Evolutionary conservation across 2,888 invertebrate genomes (phyloP), one percentile per base, ranked within the genome.

Genomic region (Arrhopalites spinosus): DNA sequence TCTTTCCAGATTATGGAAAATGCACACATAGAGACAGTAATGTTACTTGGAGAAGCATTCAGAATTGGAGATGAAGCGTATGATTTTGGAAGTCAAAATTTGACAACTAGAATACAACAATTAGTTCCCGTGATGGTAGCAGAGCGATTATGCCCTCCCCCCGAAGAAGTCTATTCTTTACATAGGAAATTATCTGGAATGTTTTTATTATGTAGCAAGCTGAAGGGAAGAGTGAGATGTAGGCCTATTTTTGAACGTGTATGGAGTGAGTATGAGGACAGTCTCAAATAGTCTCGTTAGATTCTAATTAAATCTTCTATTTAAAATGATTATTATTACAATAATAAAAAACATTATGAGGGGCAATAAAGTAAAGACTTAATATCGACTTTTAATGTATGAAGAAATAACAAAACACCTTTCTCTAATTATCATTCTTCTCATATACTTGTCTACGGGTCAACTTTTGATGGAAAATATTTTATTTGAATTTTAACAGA

Each of bases 11-110:
- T 89, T 1, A 99, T 99, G 98, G 93, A 96, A 85, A 91, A 95
- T 75, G 96, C 98, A 0, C 99, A 99, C 86, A 91, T 96, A 0
- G 95, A 98, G 84, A 94, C 98, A 0, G 96, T 98, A 0, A 94
- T 97, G 94, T 95, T 98, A 82, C 89, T 99, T 83, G 98, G 97
- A 2, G 96, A 98, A 87, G 93, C 98, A 2, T 96, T 99, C 86
- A 90, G 92, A 5, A 87, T 87, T 73, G 87, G 87, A 20, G 87
- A 89, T 0, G 87, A 89, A 0, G 90, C 90, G 50, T 99, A 95
- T 85, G 93, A 98, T 86, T 99, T 99, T 85, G 93, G 94, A 0
- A 88, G 89, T 11, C 98, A 98, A 85, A 88, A 90, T 82, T 93
- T 94, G 0, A 92, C 93, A 1, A 86, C 89, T n/a, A 86, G 90